These are phyloP conservation scores for Xanthia icteritia DNA, from an alignment of 2,888 invertebrate species.

Conservation along the genomic window DNA sequence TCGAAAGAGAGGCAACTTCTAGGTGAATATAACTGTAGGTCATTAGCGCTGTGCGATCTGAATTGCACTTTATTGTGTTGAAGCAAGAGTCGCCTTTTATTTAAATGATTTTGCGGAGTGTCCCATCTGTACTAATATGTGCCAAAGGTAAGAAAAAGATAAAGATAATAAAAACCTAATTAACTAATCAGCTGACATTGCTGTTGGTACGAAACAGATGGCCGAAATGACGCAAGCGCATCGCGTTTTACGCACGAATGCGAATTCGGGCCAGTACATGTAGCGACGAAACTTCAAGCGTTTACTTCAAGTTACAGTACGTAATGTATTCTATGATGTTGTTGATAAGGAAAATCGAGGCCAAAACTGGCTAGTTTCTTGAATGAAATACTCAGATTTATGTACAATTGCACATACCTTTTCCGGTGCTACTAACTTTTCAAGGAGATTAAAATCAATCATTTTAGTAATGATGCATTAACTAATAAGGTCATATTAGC, in stretches of 20 bases:
- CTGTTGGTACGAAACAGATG: conserved; percentile 61
- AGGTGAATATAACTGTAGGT: no score
- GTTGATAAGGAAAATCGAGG: conserved; percentile 10
- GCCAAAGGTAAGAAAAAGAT: background rate
- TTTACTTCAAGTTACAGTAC: conserved; percentile 25
- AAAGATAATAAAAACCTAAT: conserved; percentile 13
- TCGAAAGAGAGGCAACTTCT: no score
- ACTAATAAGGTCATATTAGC: background rate
- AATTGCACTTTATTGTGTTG: no score
- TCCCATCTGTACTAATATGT: no score
- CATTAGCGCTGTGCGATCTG: no score
- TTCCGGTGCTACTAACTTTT: background rate
- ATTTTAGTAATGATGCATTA: background rate
- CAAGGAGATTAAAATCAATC: background rate
- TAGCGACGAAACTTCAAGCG: conserved; percentile 27
- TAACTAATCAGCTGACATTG: conserved; percentile 56
- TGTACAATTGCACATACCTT: background rate
- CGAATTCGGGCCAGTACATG: conserved; percentile 67
- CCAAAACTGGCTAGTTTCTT: background rate
- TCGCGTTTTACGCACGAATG: conserved; percentile 65
- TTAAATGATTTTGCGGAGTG: no score
- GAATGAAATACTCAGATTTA: background rate
- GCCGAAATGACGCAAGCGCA: conserved; percentile 72
- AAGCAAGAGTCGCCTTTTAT: no score
- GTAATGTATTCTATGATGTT: background rate